A percentile compares a stretch with the other conserved stretches of the same genome.
These are phyloP conservation scores for Arnoldichthys spilopterus DNA, from an alignment of 2,797 vertebrate genomes.

Conservation along the genomic window DNA sequence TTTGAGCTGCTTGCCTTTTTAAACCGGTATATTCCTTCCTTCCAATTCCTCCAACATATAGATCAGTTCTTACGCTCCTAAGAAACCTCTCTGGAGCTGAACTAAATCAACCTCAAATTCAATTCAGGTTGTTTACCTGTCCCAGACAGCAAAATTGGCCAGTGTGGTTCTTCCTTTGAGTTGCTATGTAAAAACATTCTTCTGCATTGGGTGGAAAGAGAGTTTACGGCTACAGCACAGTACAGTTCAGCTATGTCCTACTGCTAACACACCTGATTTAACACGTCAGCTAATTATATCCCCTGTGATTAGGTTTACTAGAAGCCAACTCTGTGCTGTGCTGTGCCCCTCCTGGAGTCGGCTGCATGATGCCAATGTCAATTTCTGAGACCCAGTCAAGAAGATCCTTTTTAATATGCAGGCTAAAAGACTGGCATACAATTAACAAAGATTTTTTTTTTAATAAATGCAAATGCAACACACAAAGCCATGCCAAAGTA, in stretches of 20 bases:
- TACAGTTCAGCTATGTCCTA: neutral
- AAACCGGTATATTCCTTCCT: no score
- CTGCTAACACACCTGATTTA: neutral
- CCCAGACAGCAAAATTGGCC: neutral
- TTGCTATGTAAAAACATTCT: no score
- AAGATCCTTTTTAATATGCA: neutral
- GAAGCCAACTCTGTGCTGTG: neutral
- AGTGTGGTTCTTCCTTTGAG: neutral
- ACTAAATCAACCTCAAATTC: neutral
- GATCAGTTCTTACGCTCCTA: no score
- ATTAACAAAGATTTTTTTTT: conserved; percentile 15
- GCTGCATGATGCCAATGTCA: neutral
- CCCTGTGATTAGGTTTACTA: no score
- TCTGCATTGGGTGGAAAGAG: neutral
- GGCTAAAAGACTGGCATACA: conserved; percentile 26
- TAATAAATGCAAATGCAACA: conserved; percentile 37
- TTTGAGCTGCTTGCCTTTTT: no score
- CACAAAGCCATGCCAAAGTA: conserved; percentile 28
- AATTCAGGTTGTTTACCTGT: no score
- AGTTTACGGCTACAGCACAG: neutral
- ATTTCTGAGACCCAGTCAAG: neutral
- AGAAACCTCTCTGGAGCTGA: neutral
- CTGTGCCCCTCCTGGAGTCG: neutral
- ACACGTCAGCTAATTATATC: no score
- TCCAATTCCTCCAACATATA: no score